These are phyloP conservation scores for Euplagia quadripunctaria DNA, from an alignment of 2,888 invertebrate species.

Conservation along the genomic window DNA sequence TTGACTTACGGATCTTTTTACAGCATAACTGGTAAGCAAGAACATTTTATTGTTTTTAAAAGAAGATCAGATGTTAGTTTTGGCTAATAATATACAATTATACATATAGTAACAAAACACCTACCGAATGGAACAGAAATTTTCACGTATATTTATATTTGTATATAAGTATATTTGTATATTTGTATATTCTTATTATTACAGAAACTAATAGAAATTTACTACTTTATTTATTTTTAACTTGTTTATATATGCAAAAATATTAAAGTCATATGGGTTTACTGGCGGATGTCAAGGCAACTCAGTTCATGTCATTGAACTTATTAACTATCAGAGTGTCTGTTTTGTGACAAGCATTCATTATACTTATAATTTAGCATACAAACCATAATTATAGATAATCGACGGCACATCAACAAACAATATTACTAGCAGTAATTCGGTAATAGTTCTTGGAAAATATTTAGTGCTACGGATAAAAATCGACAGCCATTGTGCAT, in stretches of 20 bases:
- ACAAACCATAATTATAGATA: neutral
- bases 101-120: too few relatives aligned
- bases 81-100: neutral
- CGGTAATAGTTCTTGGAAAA: neutral
- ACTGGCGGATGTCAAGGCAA: conserved; percentile 6
- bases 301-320: conserved; percentile 1
- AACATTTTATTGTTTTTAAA: neutral
- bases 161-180: neutral
- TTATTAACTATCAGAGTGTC: neutral
- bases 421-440: neutral
- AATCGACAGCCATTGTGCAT: neutral
- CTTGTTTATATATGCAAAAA: neutral
- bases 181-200: too few relatives aligned
- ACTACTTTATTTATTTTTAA: neutral
- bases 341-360: conserved; percentile 46
- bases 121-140: too few relatives aligned
- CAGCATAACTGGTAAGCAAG: conserved; percentile 50
- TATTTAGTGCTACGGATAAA: neutral
- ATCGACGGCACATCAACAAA: neutral
- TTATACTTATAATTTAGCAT: conserved; percentile 39
- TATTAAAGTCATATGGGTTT: neutral
- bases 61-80: neutral
- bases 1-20: conserved; percentile 55
- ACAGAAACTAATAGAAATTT: neutral
- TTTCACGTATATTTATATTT: neutral